phyloP scores from a whole-genome alignment of 2,888 invertebrate species.

The Athalia cordata region DNA sequence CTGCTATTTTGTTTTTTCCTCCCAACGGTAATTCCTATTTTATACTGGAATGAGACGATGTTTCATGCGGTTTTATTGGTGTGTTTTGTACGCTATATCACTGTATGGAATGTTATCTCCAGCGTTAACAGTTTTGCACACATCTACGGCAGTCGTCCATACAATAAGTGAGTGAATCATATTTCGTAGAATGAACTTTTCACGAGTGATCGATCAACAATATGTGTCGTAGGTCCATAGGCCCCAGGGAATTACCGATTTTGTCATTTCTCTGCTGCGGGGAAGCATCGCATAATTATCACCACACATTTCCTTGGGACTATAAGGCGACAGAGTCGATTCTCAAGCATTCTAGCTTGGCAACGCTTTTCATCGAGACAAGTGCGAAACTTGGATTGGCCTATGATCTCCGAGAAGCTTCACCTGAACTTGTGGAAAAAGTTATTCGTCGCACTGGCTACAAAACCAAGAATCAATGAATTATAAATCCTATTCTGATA shows the following conservation, averaged over 20 bases:
- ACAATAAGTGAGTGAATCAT: conserved; percentile 76
- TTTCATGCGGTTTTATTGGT: conserved; percentile 79
- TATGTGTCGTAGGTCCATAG: conserved; percentile 77
- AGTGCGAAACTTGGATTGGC: no score
- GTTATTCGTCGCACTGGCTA: no score
- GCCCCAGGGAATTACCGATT: conserved; percentile 83
- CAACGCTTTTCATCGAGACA: no score
- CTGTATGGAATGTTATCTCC: conserved; percentile 88
- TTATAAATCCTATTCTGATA: no score
- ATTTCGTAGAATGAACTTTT: conserved; percentile 13
- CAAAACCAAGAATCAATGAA: no score
- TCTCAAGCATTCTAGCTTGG: no score
- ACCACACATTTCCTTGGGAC: no score
- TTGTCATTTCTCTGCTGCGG: conserved; percentile 84
- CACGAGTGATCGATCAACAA: conserved; percentile 13
- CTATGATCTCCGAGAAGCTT: no score
- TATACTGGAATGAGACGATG: conserved; percentile 81
- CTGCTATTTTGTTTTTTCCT: conserved; percentile 80
- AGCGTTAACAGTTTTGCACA: conserved; percentile 90
- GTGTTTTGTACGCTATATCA: conserved; percentile 80
- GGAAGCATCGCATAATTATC: conserved; percentile 84
- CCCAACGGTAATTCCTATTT: conserved; percentile 80
- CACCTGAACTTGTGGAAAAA: no score
- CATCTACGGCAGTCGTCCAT: conserved; percentile 81
- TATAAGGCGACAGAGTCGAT: no score